phyloP scores from a whole-genome alignment of 2,797 vertebrate genomes.

The Parauchenoglanis ngamensis region DNA sequence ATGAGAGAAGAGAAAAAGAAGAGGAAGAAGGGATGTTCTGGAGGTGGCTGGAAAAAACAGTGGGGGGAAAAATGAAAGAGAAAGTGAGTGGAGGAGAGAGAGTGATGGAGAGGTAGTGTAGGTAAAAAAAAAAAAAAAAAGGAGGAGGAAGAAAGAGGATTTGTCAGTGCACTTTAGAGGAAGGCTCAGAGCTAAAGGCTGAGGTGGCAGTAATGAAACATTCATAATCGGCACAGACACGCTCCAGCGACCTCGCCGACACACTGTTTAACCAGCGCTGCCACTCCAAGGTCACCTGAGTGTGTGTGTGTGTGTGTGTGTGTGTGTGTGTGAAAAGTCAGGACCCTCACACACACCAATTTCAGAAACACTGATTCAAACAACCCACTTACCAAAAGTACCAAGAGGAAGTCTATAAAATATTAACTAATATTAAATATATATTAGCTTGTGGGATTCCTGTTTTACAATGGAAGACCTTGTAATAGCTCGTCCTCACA shows the following conservation, averaged over 20 bases:
- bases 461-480: not conserved
- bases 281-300: conserved; percentile 77
- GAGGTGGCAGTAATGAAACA: conserved; percentile 84
- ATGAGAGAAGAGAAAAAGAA: conserved; percentile 41
- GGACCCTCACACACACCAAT: conserved; percentile 27
- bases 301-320: no score
- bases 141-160: conserved; percentile 82
- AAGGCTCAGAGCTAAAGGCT: conserved; percentile 70
- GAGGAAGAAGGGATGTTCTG: conserved; percentile 37
- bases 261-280: conserved; percentile 77
- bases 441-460: not conserved
- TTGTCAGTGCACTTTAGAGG: conserved; percentile 74
- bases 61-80: conserved; percentile 36
- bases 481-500: not conserved
- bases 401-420: not conserved
- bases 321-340: conserved; percentile 1
- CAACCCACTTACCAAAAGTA: not conserved
- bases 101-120: conserved; percentile 49
- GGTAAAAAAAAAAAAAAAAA: conserved; percentile 59
- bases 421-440: conserved; percentile 6
- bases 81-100: conserved; percentile 49
- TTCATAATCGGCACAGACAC: conserved; percentile 83
- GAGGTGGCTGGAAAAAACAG: conserved; percentile 14
- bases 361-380: conserved; percentile 39
- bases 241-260: conserved; percentile 79